Evolutionary conservation across 2,888 invertebrate species (phyloP).

Genomic region (Tenthredo distinguenda): DNA sequence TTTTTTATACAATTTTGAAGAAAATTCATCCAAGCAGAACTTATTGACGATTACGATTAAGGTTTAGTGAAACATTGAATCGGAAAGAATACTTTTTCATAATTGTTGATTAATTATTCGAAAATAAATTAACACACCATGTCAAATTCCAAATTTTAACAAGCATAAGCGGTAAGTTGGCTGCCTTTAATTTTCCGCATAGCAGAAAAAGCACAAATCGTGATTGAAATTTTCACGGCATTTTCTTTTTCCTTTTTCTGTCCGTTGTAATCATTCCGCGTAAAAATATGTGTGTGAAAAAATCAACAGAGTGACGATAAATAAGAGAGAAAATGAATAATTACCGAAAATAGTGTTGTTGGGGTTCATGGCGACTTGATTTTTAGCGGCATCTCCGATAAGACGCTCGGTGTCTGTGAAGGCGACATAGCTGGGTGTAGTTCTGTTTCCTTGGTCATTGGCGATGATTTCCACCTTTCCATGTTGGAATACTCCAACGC

Average conservation of each 20-base stretch:
- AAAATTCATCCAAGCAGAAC: background rate
- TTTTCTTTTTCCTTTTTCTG: background rate
- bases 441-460: slow-evolving; percentile 82
- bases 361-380: slow-evolving; percentile 89
- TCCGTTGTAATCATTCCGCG: background rate
- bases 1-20: slow-evolving; percentile 41
- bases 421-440: slow-evolving; percentile 82
- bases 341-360: slow-evolving; percentile 92
- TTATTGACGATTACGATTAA: too few species aligned
- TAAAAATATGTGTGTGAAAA: background rate
- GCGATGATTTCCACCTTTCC: slow-evolving; percentile 88
- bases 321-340: slow-evolving; percentile 63
- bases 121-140: background rate
- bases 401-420: slow-evolving; percentile 81
- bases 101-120: background rate
- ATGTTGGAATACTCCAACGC: slow-evolving; percentile 92
- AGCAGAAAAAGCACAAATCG: background rate
- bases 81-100: background rate
- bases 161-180: background rate
- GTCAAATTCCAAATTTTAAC: too few species aligned
- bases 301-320: background rate
- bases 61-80: background rate
- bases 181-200: background rate
- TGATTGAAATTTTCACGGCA: background rate
- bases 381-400: slow-evolving; percentile 82